Conservation (phyloP, 37 sponge, comb jelly and placozoan species). For the Ianthella basta region DNA sequence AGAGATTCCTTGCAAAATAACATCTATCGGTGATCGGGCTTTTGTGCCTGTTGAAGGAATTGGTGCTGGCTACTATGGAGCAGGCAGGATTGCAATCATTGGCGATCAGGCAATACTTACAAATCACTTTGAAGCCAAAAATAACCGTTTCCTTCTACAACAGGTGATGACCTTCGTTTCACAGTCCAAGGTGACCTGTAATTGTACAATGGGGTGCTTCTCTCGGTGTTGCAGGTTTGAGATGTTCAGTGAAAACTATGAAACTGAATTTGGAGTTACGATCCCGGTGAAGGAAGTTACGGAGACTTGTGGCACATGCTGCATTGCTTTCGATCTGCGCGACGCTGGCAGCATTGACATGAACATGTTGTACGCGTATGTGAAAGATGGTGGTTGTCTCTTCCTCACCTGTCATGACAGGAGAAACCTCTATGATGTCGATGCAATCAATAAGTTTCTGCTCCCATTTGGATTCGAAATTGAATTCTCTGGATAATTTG, state of each 20-base stretch:
- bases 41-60: neutral
- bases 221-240: neutral
- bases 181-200: neutral
- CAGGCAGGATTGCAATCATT: neutral
- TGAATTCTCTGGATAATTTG: too few species aligned
- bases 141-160: neutral
- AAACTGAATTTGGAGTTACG: neutral
- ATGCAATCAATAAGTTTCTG: neutral
- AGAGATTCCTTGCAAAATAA: neutral
- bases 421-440: neutral
- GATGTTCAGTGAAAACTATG: neutral
- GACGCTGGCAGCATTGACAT: neutral
- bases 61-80: neutral
- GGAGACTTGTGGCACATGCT: neutral
- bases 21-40: neutral
- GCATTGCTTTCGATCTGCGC: neutral
- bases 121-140: neutral
- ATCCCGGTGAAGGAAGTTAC: neutral
- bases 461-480: neutral
- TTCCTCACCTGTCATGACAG: neutral
- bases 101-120: slow-evolving; percentile 1
- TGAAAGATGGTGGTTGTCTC: slow-evolving; percentile 5
- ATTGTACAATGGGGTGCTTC: neutral
- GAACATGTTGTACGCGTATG: neutral
- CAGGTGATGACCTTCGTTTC: neutral